Conservation (phyloP, 2,797 vertebrate species). For the Channa striata region DNA sequence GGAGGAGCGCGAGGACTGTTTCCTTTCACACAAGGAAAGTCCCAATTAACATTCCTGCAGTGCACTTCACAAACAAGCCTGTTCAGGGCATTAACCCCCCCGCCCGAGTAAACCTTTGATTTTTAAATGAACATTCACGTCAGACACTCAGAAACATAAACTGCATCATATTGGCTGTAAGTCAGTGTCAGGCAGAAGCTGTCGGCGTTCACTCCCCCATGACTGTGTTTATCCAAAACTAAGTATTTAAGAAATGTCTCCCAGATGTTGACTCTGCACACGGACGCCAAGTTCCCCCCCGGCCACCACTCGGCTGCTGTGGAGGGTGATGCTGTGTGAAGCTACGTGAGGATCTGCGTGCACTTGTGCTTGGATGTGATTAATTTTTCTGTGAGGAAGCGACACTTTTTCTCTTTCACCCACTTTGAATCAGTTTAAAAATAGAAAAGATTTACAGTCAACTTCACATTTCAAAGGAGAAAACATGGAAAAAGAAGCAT, state of each 20-base stretch:
- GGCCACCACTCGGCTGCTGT: too few relatives aligned
- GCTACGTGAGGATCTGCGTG: too few relatives aligned
- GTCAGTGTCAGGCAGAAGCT: conserved; percentile 43
- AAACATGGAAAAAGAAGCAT: too few relatives aligned
- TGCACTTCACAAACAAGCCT: conserved; percentile 20
- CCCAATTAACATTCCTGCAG: conserved; percentile 48
- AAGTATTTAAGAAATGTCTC: conserved; percentile 45
- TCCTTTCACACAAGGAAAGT: conserved; percentile 34
- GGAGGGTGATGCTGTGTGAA: too few relatives aligned
- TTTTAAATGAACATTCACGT: conserved; percentile 8
- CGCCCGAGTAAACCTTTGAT: conserved; percentile 18
- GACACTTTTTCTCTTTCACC: too few relatives aligned
- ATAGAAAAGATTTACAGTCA: too few relatives aligned
- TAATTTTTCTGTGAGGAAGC: too few relatives aligned
- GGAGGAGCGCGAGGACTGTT: conserved; percentile 37
- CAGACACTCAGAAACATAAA: conserved; percentile 15
- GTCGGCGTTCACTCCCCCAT: conserved; percentile 40
- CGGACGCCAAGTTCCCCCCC: not conserved
- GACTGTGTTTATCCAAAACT: conserved; percentile 57
- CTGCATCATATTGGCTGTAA: conserved; percentile 32
- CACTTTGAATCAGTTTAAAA: too few relatives aligned
- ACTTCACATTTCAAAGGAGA: too few relatives aligned
- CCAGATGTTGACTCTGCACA: conserved; percentile 35
- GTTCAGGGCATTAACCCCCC: conserved; percentile 22
- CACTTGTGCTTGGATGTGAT: too few relatives aligned